Percentiles rank a stretch among this genome's conserved stretches.
These are phyloP conservation scores for Limonius californicus DNA, from an alignment of 1,140 invertebrate genomes.

Conservation along the genomic window DNA sequence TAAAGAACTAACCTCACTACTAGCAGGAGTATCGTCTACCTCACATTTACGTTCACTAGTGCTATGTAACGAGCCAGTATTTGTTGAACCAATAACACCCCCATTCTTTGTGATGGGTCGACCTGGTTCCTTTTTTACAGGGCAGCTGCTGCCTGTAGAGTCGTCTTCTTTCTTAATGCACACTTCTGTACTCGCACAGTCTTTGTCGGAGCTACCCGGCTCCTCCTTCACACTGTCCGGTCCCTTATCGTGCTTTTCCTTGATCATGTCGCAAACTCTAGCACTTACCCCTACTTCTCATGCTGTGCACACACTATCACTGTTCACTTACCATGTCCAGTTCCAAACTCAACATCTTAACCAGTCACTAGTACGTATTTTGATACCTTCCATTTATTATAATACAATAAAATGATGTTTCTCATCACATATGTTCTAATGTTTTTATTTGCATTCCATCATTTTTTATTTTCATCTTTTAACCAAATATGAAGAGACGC, in stretches of 20 bases:
- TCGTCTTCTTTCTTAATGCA: constrained; percentile 46
- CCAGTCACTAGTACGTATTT: constrained; percentile 26
- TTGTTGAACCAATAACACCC: constrained; percentile 45
- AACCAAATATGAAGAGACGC: constrained; percentile 45
- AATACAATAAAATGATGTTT: constrained; percentile 41
- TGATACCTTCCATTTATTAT: constrained; percentile 21
- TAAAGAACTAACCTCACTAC: constrained; percentile 29
- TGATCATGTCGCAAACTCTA: constrained; percentile 44
- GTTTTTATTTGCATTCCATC: constrained; percentile 49
- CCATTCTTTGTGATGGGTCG: constrained; percentile 44
- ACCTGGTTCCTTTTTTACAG: constrained; percentile 39
- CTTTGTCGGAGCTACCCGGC: constrained; percentile 44
- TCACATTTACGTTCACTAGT: constrained; percentile 39
- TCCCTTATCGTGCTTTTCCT: constrained; percentile 48
- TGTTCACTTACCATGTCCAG: constrained; percentile 35
- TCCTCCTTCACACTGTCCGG: constrained; percentile 46
- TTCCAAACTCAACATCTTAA: constrained; percentile 26
- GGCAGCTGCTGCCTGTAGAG: constrained; percentile 33
- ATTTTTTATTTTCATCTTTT: constrained; percentile 47
- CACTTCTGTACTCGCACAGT: constrained; percentile 37
- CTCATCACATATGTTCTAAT: constrained; percentile 48
- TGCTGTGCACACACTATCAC: constrained; percentile 41
- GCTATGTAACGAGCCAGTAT: constrained; percentile 44
- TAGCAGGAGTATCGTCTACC: constrained; percentile 32
- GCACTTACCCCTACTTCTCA: constrained; percentile 40